Percentiles rank a stretch among this genome's conserved stretches.
Evolutionary conservation across 2,797 vertebrate genomes (phyloP).

Genomic region (Cichlasoma orientale): DNA sequence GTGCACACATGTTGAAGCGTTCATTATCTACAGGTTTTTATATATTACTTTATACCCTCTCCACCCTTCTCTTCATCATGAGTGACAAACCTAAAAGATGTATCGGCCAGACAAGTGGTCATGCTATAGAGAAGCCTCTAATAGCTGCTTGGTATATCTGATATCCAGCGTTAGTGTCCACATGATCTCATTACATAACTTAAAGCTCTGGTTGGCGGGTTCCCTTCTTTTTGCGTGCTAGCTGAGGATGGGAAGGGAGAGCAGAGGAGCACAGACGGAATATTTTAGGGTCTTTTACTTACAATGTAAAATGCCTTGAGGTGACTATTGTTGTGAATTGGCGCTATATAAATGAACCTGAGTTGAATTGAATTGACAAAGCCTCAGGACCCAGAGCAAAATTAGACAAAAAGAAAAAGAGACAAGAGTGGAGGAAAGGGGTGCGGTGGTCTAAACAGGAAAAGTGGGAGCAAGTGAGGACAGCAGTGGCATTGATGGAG

Average conservation of each 20-base stretch:
- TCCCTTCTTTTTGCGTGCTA: conserved; percentile 39
- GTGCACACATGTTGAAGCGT: conserved; percentile 18
- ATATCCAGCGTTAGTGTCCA: conserved; percentile 50
- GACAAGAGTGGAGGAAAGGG: conserved; percentile 35
- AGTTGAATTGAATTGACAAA: conserved; percentile 11
- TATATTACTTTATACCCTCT: neutral
- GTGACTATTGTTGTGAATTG: neutral
- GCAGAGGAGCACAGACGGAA: conserved; percentile 38
- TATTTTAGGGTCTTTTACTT: neutral
- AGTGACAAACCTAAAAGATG: conserved; percentile 40
- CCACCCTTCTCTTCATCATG: conserved; percentile 18
- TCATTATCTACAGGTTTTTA: conserved; percentile 45
- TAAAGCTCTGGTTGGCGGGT: conserved; percentile 38
- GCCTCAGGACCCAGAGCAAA: conserved; percentile 28
- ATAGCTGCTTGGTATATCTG: conserved; percentile 53
- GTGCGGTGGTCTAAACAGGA: conserved; percentile 7
- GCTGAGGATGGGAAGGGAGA: conserved; percentile 3
- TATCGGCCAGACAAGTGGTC: conserved; percentile 51
- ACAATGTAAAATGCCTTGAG: neutral
- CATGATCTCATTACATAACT: conserved; percentile 73
- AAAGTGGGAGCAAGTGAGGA: conserved; percentile 31
- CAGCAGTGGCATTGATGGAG: conserved; percentile 21
- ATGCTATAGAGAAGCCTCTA: conserved; percentile 54
- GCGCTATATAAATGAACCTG: neutral
- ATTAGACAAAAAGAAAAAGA: conserved; percentile 53